A percentile compares a stretch with the other conserved stretches of the same genome.
These are phyloP conservation scores for Trachemys scripta DNA, from an alignment of 2,113 vertebrate species.

Conservation along the genomic window DNA sequence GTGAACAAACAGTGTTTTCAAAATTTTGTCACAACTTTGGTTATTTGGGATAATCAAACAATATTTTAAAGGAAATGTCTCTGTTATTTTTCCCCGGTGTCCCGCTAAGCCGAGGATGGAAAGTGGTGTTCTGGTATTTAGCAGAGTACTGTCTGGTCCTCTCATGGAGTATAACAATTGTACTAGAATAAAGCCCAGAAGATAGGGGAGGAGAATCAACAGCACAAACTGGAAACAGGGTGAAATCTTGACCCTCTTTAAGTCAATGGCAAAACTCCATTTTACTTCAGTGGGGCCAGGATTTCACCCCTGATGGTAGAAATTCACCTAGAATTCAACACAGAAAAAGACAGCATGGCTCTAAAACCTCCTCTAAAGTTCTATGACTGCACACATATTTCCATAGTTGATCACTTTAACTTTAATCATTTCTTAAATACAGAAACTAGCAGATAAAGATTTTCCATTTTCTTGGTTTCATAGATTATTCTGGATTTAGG, in stretches of 20 bases:
- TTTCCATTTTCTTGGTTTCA: neutral
- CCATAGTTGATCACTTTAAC: neutral
- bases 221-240: neutral
- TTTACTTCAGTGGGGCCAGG: neutral
- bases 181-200: neutral
- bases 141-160: rapidly evolving
- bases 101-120: rapidly evolving
- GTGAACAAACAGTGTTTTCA: rapidly evolving
- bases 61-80: neutral
- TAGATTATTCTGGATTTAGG: neutral
- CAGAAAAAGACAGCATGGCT: neutral
- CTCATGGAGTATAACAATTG: neutral
- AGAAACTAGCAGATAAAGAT: neutral
- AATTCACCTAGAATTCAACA: rapidly evolving
- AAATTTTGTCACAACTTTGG: rapidly evolving
- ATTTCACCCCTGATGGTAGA: neutral
- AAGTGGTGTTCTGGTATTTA: rapidly evolving
- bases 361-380: neutral
- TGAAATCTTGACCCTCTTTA: neutral
- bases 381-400: neutral
- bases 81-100: neutral
- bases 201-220: rapidly evolving
- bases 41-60: neutral
- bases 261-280: no score
- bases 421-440: neutral